Conservation (phyloP, 2,888 invertebrate species). For the Auanema freiburgensis region DNA sequence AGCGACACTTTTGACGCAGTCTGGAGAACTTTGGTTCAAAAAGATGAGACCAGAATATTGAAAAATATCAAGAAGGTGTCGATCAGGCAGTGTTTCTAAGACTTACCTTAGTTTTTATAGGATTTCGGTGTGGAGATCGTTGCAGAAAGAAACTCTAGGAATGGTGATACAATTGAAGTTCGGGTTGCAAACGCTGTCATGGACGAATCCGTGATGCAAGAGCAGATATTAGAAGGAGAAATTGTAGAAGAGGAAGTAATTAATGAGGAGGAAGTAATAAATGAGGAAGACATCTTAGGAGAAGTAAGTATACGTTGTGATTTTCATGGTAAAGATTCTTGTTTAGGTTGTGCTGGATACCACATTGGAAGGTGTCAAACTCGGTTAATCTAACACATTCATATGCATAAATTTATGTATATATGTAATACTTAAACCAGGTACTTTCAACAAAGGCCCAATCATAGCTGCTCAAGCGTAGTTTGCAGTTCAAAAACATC, state of each 20-base stretch:
- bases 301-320: neutral
- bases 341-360: slow-evolving; percentile 2
- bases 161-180: slow-evolving; percentile 8
- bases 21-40: slow-evolving; percentile 39
- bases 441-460: too few relatives aligned
- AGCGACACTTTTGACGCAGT: slow-evolving; percentile 39
- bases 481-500: too few relatives aligned
- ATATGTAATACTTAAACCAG: too few relatives aligned
- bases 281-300: slow-evolving; percentile 15
- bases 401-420: too few relatives aligned
- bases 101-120: slow-evolving; percentile 16
- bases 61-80: slow-evolving; percentile 35
- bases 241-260: slow-evolving; percentile 9
- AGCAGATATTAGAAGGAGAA: slow-evolving; percentile 9
- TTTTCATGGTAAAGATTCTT: neutral
- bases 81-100: neutral
- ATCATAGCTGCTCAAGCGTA: too few relatives aligned
- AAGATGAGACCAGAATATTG: slow-evolving; percentile 40
- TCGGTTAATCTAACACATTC: too few relatives aligned
- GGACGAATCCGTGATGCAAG: slow-evolving; percentile 15
- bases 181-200: neutral
- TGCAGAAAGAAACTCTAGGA: slow-evolving; percentile 16
- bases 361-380: neutral
- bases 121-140: slow-evolving; percentile 38
- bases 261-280: slow-evolving; percentile 8